A percentile compares a stretch with the other conserved stretches of the same genome.
phyloP scores from a whole-genome alignment of 2,113 vertebrate species.

The Myiozetetes cayanensis region DNA sequence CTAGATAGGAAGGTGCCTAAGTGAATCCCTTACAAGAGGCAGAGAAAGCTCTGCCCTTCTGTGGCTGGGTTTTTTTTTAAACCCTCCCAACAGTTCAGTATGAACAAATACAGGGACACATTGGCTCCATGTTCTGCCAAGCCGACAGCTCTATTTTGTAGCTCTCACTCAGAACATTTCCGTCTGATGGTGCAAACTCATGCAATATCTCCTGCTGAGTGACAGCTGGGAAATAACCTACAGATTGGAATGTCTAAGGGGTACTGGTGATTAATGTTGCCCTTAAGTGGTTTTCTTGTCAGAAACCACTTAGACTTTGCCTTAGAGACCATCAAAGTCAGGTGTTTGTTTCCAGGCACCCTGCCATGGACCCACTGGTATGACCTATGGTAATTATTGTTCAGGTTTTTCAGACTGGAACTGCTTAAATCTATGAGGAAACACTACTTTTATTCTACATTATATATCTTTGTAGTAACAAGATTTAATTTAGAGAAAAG shows the following conservation, averaged over 20 bases:
- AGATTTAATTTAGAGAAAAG: not conserved
- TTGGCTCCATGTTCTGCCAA: not conserved
- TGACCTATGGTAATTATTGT: not conserved
- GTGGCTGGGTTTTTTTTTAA: not conserved
- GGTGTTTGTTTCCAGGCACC: not conserved
- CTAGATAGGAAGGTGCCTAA: not conserved
- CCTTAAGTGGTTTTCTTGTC: constrained; percentile 1
- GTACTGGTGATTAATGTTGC: constrained; percentile 23
- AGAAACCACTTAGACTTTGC: not conserved
- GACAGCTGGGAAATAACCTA: constrained; percentile 54
- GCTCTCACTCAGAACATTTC: constrained; percentile 6
- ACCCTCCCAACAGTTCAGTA: not conserved
- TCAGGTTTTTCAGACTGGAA: not conserved
- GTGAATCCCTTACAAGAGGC: not conserved
- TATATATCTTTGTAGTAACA: not conserved
- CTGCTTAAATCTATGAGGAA: not conserved
- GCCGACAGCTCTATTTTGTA: constrained; percentile 9
- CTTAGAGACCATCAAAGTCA: not conserved
- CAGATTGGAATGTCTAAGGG: constrained; percentile 23
- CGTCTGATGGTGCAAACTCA: not conserved
- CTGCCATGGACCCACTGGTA: not conserved
- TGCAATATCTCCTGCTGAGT: constrained; percentile 37
- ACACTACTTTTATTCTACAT: not conserved
- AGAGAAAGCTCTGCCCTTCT: not conserved
- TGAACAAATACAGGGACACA: not conserved